These are phyloP conservation scores for Okamejei kenojei DNA, from an alignment of 2,797 vertebrate species.

Conservation along the genomic window DNA sequence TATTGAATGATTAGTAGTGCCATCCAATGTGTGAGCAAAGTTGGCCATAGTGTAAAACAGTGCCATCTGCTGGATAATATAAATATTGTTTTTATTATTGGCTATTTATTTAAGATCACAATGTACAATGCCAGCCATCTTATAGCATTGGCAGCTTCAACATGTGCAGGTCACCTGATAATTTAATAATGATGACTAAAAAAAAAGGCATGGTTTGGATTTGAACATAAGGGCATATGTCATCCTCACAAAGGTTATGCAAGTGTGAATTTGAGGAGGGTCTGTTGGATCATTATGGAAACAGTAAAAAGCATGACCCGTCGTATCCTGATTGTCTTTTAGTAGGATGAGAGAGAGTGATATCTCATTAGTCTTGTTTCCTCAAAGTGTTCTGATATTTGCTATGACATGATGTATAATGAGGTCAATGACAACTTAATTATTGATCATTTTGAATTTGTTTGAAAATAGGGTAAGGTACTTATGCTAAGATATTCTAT, in stretches of 20 bases:
- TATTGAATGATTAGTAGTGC: neutral
- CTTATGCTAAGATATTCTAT: neutral
- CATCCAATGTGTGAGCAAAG: neutral
- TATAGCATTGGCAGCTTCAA: neutral
- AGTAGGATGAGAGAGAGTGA: neutral
- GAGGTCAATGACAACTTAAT: neutral
- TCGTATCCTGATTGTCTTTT: neutral
- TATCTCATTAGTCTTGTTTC: neutral
- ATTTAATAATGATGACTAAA: neutral
- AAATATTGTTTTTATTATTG: too few relatives aligned
- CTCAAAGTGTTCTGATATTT: neutral
- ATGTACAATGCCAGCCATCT: constrained; percentile 1
- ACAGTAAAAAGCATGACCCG: neutral
- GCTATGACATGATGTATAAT: neutral
- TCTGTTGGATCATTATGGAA: neutral
- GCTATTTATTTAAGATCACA: neutral
- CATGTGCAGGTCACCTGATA: neutral
- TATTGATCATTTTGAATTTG: neutral
- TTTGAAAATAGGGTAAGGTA: neutral
- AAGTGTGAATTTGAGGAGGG: neutral
- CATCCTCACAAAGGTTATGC: neutral
- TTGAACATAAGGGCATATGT: neutral
- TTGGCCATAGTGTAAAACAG: neutral
- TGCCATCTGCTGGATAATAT: constrained; percentile 8
- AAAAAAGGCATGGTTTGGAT: neutral